phyloP scores from a whole-genome alignment of 2,113 vertebrate genomes.

The Protobothrops flavoviridis region DNA sequence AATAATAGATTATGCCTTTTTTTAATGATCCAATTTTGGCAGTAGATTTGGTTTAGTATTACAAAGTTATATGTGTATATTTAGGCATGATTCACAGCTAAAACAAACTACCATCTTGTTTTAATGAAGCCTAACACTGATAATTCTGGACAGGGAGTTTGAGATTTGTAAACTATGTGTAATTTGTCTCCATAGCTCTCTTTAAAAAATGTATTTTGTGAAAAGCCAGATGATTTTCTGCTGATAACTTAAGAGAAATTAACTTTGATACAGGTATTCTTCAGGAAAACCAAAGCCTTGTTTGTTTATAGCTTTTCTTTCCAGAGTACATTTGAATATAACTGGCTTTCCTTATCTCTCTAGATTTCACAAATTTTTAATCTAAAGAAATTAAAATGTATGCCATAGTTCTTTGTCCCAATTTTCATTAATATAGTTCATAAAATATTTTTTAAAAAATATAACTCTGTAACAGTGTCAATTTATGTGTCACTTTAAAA shows the following conservation, averaged over 20 bases:
- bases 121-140: neutral
- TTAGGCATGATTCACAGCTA: neutral
- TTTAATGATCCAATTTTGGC: neutral
- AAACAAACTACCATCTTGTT: neutral
- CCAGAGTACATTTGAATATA: neutral
- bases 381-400: neutral
- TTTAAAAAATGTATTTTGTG: neutral
- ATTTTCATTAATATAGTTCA: slow-evolving; percentile 23
- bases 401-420: neutral
- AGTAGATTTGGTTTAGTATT: neutral
- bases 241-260: neutral
- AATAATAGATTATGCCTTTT: neutral
- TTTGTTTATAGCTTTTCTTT: neutral
- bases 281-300: neutral
- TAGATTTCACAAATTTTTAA: neutral
- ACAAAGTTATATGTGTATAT: neutral
- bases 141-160: neutral
- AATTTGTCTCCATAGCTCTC: neutral
- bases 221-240: slow-evolving; percentile 3
- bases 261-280: slow-evolving; percentile 1
- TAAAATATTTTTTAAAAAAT: slow-evolving; percentile 7
- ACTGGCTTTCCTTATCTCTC: neutral
- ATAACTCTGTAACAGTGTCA: neutral
- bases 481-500: slow-evolving; percentile 41
- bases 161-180: neutral